phyloP scores from a whole-genome alignment of 2,113 vertebrate genomes.

The Bos javanicus region DNA sequence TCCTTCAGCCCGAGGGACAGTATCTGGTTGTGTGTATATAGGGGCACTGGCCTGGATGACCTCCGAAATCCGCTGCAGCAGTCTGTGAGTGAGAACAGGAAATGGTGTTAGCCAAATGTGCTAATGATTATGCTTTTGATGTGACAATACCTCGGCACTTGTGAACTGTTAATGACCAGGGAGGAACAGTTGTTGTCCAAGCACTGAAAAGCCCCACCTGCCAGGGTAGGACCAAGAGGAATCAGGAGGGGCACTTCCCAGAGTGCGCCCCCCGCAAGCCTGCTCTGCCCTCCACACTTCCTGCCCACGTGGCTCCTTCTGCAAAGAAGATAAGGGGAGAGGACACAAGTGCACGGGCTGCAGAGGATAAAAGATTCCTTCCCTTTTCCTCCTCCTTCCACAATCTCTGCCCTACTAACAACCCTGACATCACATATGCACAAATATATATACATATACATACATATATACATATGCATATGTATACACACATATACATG shows the following conservation, averaged over 20 bases:
- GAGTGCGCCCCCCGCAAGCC: accelerated
- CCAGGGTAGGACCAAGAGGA: too few relatives aligned
- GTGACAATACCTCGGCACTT: background rate
- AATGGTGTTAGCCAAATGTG: background rate
- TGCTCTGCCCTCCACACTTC: background rate
- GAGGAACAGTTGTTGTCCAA: background rate
- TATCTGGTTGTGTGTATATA: background rate
- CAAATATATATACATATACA: background rate
- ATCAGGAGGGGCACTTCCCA: background rate
- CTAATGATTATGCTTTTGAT: background rate
- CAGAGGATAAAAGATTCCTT: background rate
- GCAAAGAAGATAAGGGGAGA: background rate
- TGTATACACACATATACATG: too few relatives aligned
- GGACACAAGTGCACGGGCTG: too few relatives aligned
- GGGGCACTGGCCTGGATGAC: background rate
- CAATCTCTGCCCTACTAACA: background rate
- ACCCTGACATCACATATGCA: background rate
- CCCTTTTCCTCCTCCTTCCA: background rate
- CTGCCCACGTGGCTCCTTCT: background rate
- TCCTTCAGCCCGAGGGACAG: background rate
- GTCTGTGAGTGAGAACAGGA: background rate
- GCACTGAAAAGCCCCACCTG: background rate
- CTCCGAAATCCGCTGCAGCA: background rate
- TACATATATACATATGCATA: background rate
- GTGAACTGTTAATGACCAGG: background rate